A percentile compares a stretch with the other conserved stretches of the same genome.
Evolutionary conservation across 2,113 vertebrate species (phyloP).

Genomic region (Pipa parva): DNA sequence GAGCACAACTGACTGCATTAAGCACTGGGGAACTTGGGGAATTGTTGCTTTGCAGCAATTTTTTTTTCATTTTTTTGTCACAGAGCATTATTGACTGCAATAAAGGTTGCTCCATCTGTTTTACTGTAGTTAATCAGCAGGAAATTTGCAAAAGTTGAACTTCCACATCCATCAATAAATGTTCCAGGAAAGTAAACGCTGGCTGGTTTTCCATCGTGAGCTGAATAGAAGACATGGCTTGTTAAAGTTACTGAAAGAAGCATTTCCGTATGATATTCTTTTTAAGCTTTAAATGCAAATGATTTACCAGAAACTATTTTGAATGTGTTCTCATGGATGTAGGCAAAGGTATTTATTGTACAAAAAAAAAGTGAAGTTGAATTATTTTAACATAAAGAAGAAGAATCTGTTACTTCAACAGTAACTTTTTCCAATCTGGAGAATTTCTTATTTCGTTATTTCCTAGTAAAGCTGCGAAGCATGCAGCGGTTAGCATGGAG

Average conservation of each 20-base stretch:
- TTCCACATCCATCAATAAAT: slow-evolving; percentile 12
- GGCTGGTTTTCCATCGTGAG: slow-evolving; percentile 23
- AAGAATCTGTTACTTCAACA: background rate
- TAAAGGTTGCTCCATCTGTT: too few species aligned
- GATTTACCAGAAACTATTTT: slow-evolving; percentile 41
- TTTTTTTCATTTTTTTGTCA: too few species aligned
- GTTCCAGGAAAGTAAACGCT: slow-evolving; percentile 11
- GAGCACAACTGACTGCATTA: too few species aligned
- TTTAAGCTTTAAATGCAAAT: slow-evolving; percentile 28
- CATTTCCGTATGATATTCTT: slow-evolving; percentile 32
- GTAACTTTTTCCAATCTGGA: slow-evolving; percentile 8
- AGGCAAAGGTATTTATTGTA: slow-evolving; percentile 31
- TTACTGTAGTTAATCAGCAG: too few species aligned
- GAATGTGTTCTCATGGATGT: slow-evolving; percentile 32
- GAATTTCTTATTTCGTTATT: background rate
- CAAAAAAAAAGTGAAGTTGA: slow-evolving; percentile 9
- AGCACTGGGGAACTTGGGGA: too few species aligned
- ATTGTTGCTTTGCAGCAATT: too few species aligned
- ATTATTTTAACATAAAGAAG: slow-evolving; percentile 10
- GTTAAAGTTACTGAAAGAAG: slow-evolving; percentile 22
- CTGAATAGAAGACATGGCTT: slow-evolving; percentile 22
- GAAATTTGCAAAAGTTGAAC: background rate
- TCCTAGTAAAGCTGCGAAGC: background rate
- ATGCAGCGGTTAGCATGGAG: too few species aligned
- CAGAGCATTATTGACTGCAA: too few species aligned